Percentiles rank a stretch among this genome's conserved stretches.
Conservation (phyloP, 1,140 invertebrate genomes). For the Pomacea maculata region DNA sequence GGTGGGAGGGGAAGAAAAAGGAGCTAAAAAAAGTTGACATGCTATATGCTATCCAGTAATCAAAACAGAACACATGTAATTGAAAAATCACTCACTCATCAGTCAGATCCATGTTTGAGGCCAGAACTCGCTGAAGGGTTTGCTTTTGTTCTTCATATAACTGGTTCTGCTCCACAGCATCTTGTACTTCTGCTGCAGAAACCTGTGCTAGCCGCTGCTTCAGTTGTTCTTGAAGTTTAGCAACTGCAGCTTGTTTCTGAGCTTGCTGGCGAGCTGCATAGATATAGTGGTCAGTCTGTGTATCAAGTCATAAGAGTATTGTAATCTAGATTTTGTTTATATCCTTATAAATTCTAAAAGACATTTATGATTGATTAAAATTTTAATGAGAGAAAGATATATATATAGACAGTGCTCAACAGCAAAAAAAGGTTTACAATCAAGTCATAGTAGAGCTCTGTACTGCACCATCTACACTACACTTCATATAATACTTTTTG, state of each 20-base stretch:
- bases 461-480: too few relatives aligned
- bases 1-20: too few relatives aligned
- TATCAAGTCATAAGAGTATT: neutral
- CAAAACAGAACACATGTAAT: neutral
- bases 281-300: neutral
- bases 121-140: constrained; percentile 47
- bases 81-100: constrained; percentile 49
- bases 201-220: constrained; percentile 44
- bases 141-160: constrained; percentile 47
- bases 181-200: constrained; percentile 35
- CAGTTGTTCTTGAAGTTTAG: constrained; percentile 42
- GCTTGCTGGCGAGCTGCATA: constrained; percentile 26
- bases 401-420: too few relatives aligned
- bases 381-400: too few relatives aligned
- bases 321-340: too few relatives aligned
- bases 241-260: constrained; percentile 40
- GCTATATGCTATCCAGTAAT: too few relatives aligned
- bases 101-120: constrained; percentile 50
- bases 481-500: too few relatives aligned
- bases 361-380: too few relatives aligned
- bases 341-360: too few relatives aligned
- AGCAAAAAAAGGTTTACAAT: too few relatives aligned
- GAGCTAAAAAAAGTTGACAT: too few relatives aligned
- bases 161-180: constrained; percentile 43
- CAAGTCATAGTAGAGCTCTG: too few relatives aligned